phyloP scores from a whole-genome alignment of 2,888 invertebrate genomes.

The Chrysolina oricalcia region DNA sequence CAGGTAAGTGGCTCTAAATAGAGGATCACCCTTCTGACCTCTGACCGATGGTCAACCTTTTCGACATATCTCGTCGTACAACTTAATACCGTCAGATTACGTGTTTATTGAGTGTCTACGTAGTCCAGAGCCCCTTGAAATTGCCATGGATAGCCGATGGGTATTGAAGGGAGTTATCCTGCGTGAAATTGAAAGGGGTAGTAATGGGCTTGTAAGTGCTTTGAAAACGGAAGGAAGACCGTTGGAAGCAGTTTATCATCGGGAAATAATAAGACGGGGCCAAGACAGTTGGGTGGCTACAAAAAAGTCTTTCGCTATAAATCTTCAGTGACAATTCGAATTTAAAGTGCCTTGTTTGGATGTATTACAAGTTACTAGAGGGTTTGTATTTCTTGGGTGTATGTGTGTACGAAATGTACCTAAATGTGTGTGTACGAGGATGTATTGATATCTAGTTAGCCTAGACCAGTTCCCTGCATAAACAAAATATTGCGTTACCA shows the following conservation, averaged over 20 bases:
- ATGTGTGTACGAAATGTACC: no score
- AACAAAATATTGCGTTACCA: no score
- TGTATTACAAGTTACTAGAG: background rate
- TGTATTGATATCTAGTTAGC: no score
- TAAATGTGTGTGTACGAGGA: no score
- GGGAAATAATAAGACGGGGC: conserved; percentile 16
- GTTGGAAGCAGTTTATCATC: conserved; percentile 36
- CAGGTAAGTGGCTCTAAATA: conserved; percentile 40
- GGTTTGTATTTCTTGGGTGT: no score
- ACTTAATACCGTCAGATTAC: conserved; percentile 39
- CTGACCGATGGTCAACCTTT: conserved; percentile 49
- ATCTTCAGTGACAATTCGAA: background rate
- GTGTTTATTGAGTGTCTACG: conserved; percentile 50
- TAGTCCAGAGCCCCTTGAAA: conserved; percentile 31
- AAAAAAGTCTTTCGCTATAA: conserved; percentile 7
- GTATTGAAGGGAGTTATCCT: conserved; percentile 30
- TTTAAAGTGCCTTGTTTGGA: background rate
- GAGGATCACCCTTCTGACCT: conserved; percentile 37
- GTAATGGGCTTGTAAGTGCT: conserved; percentile 46
- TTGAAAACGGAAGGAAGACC: conserved; percentile 40
- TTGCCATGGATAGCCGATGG: background rate
- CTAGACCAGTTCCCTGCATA: no score
- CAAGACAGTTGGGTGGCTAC: background rate
- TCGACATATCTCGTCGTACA: conserved; percentile 22
- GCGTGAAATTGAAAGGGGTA: conserved; percentile 44